A percentile compares a stretch with the other conserved stretches of the same genome.
phyloP scores from a whole-genome alignment of 2,797 vertebrate genomes.

The Botia almorhae region DNA sequence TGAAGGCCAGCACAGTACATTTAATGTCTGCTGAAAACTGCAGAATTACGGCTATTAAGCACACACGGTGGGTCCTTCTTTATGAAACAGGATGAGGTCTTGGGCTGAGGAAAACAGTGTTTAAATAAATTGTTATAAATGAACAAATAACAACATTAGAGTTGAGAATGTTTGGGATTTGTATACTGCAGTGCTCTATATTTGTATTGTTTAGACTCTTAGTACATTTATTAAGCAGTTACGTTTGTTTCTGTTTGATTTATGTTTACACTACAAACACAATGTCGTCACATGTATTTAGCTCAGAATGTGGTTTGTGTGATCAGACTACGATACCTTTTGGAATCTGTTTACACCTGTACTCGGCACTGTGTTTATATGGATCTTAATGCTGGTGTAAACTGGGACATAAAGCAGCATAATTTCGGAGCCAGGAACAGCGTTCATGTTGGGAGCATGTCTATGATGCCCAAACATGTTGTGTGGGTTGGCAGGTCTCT shows the following conservation, averaged over 20 bases:
- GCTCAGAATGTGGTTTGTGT: background rate
- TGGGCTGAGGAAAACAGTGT: conserved; percentile 10
- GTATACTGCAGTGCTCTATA: background rate
- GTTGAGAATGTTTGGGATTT: conserved; percentile 20
- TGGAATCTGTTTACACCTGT: background rate
- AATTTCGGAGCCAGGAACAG: background rate
- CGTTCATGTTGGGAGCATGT: background rate
- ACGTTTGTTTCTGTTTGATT: background rate
- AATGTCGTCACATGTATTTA: background rate
- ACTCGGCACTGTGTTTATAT: background rate
- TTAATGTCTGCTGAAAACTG: conserved; percentile 21
- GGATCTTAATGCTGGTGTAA: background rate
- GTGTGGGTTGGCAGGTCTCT: background rate
- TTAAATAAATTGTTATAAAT: conserved; percentile 26
- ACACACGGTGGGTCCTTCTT: conserved; percentile 18
- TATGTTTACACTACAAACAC: background rate
- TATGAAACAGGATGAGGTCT: conserved; percentile 30
- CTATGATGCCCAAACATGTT: background rate
- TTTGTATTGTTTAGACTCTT: background rate
- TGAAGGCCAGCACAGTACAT: conserved; percentile 22
- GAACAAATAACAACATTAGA: background rate
- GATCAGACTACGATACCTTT: background rate
- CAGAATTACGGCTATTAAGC: conserved; percentile 28
- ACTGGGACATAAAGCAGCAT: background rate
- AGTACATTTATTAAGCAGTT: conserved; percentile 12